phyloP scores from a whole-genome alignment of 1,140 invertebrate species.

The Zophobas morio region DNA sequence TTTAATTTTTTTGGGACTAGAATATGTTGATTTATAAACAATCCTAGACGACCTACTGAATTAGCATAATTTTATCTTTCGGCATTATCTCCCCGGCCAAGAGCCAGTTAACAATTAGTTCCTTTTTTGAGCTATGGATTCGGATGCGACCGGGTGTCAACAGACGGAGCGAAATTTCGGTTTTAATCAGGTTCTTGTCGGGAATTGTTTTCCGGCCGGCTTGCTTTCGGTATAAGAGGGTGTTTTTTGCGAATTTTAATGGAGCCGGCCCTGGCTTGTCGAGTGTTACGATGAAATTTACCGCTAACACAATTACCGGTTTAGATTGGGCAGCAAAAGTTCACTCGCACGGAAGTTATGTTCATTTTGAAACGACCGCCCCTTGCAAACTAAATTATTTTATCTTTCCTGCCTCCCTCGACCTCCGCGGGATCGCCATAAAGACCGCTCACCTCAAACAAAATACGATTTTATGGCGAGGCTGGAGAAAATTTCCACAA shows the following conservation, averaged over 20 bases:
- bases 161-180: not conserved
- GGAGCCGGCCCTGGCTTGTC: constrained; percentile 51
- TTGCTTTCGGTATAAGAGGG: not conserved
- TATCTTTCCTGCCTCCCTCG: constrained; percentile 46
- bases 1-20: no score
- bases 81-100: constrained; percentile 54
- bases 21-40: no score
- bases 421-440: constrained; percentile 19
- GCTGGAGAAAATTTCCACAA: constrained; percentile 5
- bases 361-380: constrained; percentile 62
- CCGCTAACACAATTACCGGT: constrained; percentile 64
- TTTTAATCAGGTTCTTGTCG: constrained; percentile 29
- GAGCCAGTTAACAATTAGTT: constrained; percentile 22
- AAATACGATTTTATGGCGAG: constrained; percentile 25
- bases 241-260: constrained; percentile 43
- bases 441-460: constrained; percentile 31
- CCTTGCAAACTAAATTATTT: constrained; percentile 61
- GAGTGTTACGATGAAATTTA: constrained; percentile 62
- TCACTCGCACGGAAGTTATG: constrained; percentile 63
- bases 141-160: not conserved
- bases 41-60: constrained; percentile 52
- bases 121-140: constrained; percentile 5
- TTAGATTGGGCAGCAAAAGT: constrained; percentile 63
- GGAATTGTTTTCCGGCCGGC: constrained; percentile 13
- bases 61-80: constrained; percentile 67